Base-by-base conservation (phyloP, 1,140 invertebrate species). In the Aphaenogaster rudis region DNA sequence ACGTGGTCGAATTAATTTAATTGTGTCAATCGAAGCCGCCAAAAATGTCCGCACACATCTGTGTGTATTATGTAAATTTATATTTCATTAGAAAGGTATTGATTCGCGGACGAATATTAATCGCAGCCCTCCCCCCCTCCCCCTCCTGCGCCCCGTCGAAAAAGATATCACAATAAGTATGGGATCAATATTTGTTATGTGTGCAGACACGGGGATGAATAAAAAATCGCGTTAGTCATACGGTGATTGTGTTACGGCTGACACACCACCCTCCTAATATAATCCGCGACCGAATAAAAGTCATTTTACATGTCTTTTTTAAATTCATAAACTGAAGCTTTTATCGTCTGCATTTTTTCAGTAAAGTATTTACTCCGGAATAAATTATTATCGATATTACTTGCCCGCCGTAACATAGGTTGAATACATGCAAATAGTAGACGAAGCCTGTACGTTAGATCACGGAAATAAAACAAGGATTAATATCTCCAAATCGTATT, bases 121-220 rank as follows among this genome's bases (percentile, higher is more conserved):
- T 84, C 71, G 28, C 42, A 11, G 9, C 39, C 59, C 21, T 3
- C 15, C 39, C 39, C 3, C n/a, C 15, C 36, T 5, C 21, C 0
- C 28, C 11, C 0, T 5, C 2, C n/a, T n/a, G 8, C 57, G 9
- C 15, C 33, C 36, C 36, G 67, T 52, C 67, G 42, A 76, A 76
- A 84, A 76, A 76, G 69, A 84, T 61, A 61, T 74, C 54, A n/a
- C 42, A 84, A 84, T 76, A 84, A 84, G 80, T 84, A 57, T 28
- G 80, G 69, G 28, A 82, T 82, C 80, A 82, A 82, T 82, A 82
- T 82, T 82, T 82, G 69, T 82, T 82, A 82, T 74, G 61, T 54
- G 67, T 61, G 54, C 69, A 61, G 54, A 76, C 69, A 71, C 42
- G 79, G 28, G 52, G 21, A 74, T 82, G 54, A 84, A 84, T 84